Evolutionary conservation across 2,888 invertebrate species (phyloP), one percentile per base, ranked within the genome.

Genomic region (Amblyjoppa fuscipennis): DNA sequence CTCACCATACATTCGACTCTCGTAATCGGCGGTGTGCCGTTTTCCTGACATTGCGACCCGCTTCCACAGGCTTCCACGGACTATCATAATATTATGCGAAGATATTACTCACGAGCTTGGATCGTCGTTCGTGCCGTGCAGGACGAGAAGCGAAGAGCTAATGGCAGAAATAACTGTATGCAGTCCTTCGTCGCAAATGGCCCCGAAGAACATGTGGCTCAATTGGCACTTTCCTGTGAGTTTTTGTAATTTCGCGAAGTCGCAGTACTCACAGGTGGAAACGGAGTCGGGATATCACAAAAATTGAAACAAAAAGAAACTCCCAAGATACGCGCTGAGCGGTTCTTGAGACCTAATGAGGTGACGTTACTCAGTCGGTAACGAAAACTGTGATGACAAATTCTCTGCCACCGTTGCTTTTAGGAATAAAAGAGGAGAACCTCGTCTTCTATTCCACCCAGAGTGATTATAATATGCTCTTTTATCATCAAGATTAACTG

Each of bases 181-280:
- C 11, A 45, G 51, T 41, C 70, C 82, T 81, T 69, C 81, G 81
- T 61, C 49, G 56, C 68, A 16, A n/a, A 56, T 56, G 70, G 5
- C 41, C 41, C 41, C 41, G 41, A 41, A 41, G 41, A 75, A 75
- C 74, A 49, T 75, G 74, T 59, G 56, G 49, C 69, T 66, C 76
- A 82, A 76, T 82, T 82, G 20, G 45, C 82, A 82, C 82, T 77
- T 45, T 77, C 70, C 31, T 82, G 82, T 56, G 76, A 82, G 70
- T 66, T 82, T 77, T 71, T 51, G 45, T 31, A 20, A 38, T 82
- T 76, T 71, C 61, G 64, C 82, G 69, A 81, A 81, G 76, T 81
- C 76, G 38, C 34, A 45, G 70, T 28, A 71, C 20, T 34, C 66
- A 25, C 51, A 45, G 53, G 16, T 31, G 66, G 38, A 77, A 53